These are phyloP conservation scores for Hypomecis punctinalis DNA, from an alignment of 2,888 invertebrate genomes.

Conservation along the genomic window DNA sequence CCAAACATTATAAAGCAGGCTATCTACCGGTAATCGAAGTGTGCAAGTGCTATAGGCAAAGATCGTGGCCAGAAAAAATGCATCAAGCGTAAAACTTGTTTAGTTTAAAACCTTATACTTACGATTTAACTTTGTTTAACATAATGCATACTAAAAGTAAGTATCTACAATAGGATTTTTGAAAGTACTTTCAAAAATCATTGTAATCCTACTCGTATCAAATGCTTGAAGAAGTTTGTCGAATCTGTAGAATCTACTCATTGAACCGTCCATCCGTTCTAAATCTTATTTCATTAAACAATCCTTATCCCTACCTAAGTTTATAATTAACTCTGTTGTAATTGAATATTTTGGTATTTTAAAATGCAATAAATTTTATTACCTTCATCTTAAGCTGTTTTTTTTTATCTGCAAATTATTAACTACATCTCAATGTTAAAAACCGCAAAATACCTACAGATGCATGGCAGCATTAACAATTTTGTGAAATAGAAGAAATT, in stretches of 20 bases:
- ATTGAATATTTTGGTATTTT: too few relatives aligned
- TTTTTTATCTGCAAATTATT: not conserved
- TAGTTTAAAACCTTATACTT: constrained; percentile 14
- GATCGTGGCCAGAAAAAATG: constrained; percentile 17
- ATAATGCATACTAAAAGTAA: not conserved
- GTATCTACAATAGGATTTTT: too few relatives aligned
- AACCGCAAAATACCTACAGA: constrained; percentile 61
- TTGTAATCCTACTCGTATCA: not conserved
- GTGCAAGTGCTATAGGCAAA: constrained; percentile 24
- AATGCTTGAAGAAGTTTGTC: not conserved
- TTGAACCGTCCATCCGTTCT: too few relatives aligned
- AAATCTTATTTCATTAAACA: too few relatives aligned
- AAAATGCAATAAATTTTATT: too few relatives aligned
- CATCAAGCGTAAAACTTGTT: constrained; percentile 24
- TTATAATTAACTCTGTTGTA: too few relatives aligned
- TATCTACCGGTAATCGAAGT: constrained; percentile 25
- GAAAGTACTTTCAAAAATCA: too few relatives aligned
- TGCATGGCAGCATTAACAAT: constrained; percentile 65
- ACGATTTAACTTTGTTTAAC: too few relatives aligned
- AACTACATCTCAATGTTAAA: constrained; percentile 37
- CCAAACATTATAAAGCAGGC: constrained; percentile 24
- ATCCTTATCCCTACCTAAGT: too few relatives aligned
- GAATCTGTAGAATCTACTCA: too few relatives aligned
- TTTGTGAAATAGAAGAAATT: constrained; percentile 28
- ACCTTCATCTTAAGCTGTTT: not conserved